Percentiles rank a stretch among this genome's conserved stretches.
These are phyloP conservation scores for Diplosoma virens DNA, from an alignment of 23 tunicate species.

Conservation along the genomic window DNA sequence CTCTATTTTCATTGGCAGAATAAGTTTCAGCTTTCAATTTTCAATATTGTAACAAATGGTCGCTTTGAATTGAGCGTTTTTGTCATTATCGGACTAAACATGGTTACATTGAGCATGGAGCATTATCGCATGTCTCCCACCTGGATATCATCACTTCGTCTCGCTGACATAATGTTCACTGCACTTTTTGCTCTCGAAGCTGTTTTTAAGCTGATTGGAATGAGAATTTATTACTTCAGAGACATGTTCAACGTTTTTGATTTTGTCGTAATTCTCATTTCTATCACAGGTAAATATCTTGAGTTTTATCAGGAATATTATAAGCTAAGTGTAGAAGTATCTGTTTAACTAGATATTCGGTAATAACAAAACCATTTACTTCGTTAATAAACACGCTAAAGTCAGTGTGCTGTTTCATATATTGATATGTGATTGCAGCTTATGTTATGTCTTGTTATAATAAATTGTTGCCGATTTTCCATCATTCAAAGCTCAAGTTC, in stretches of 20 bases:
- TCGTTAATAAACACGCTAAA: too few relatives aligned
- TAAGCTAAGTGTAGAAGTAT: too few relatives aligned
- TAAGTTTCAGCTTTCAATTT: slow-evolving; percentile 43
- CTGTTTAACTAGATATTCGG: too few relatives aligned
- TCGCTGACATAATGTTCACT: slow-evolving; percentile 72
- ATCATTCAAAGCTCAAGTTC: too few relatives aligned
- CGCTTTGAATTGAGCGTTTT: slow-evolving; percentile 80
- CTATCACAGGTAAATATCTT: slow-evolving; percentile 73
- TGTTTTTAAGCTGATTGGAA: slow-evolving; percentile 62
- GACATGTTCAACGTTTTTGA: slow-evolving; percentile 89
- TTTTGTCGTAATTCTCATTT: slow-evolving; percentile 66
- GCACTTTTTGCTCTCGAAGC: slow-evolving; percentile 69
- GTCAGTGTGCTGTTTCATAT: too few relatives aligned
- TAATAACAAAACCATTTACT: too few relatives aligned
- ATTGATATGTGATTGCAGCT: too few relatives aligned
- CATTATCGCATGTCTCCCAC: slow-evolving; percentile 62
- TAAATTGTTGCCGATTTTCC: too few relatives aligned
- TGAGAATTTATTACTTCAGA: slow-evolving; percentile 69
- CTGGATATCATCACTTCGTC: slow-evolving; percentile 55
- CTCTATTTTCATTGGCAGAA: slow-evolving; percentile 36
- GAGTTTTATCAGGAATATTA: too few relatives aligned
- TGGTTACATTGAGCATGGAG: slow-evolving; percentile 82
- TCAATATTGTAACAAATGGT: slow-evolving; percentile 77
- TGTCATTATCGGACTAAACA: slow-evolving; percentile 70
- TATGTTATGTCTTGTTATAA: too few relatives aligned